These are phyloP conservation scores for Eumaeus atala DNA, from an alignment of 1,140 invertebrate species.

Conservation along the genomic window DNA sequence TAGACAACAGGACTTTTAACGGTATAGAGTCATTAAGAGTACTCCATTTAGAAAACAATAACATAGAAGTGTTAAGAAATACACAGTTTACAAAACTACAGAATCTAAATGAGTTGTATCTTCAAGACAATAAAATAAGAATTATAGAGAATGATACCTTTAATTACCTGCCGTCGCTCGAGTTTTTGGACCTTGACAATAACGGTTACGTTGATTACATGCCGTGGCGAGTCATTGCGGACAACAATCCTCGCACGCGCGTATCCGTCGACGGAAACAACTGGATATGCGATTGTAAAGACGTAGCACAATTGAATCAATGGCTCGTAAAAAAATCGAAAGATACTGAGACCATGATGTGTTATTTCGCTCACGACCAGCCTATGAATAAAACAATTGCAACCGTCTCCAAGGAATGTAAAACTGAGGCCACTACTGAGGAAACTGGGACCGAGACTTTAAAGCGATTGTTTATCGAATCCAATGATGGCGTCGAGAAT, in stretches of 20 bases:
- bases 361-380: slow-evolving; percentile 62
- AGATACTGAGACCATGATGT: slow-evolving; percentile 68
- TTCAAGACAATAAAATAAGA: slow-evolving; percentile 85
- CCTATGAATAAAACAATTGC: slow-evolving; percentile 69
- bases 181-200: slow-evolving; percentile 85
- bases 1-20: slow-evolving; percentile 90
- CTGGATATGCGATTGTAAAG: slow-evolving; percentile 84
- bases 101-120: slow-evolving; percentile 85
- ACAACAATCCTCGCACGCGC: slow-evolving; percentile 75
- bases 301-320: slow-evolving; percentile 77
- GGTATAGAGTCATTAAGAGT: slow-evolving; percentile 83
- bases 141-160: slow-evolving; percentile 87
- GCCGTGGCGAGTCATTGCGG: slow-evolving; percentile 79
- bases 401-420: slow-evolving; percentile 64
- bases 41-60: slow-evolving; percentile 88
- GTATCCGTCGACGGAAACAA: slow-evolving; percentile 81
- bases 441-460: slow-evolving; percentile 72
- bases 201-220: slow-evolving; percentile 86
- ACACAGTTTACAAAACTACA: slow-evolving; percentile 84
- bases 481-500: slow-evolving; percentile 71
- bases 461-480: slow-evolving; percentile 72
- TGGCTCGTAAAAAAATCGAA: slow-evolving; percentile 76
- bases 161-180: slow-evolving; percentile 80
- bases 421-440: slow-evolving; percentile 62
- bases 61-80: slow-evolving; percentile 83